Base-by-base conservation (phyloP, 2,113 vertebrate genomes). In the Sterna hirundo region DNA sequence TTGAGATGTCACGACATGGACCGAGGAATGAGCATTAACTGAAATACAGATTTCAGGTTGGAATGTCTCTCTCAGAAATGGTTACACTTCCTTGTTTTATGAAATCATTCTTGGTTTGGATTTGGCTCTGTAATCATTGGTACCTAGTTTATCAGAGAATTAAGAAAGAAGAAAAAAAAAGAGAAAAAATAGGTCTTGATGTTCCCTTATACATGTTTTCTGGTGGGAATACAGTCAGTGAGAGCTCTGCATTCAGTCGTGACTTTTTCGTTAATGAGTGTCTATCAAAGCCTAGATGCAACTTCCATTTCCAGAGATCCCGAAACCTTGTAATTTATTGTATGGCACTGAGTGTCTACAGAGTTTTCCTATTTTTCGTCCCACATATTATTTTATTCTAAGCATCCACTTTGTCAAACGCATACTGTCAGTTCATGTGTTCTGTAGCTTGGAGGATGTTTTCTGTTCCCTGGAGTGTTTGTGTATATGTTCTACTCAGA, bases 1-100 rank as follows among this genome's bases (percentile, higher is more conserved):
- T 36, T 60, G 47, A 75, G n/a, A 5, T 42, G 15, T 26, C 21
- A 27, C 0, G 0, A 18, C 7, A 9, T 36, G 11, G 36, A 49
- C 5, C 34, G 23, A 85, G 44, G 14, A 89, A 91, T 70, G 54
- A 72, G 27, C 7, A 62, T 2, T 29, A 94, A 65, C 7, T 40
- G 78, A 88, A 90, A 68, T 93, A 68, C 5, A 64, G 34, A 87
- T 93, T 83, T 94, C 55, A 74, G 17, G 29, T 12, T 47, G 22
- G 11, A 74, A 61, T 22, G 16, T 93, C n/a, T 66, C 40, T 62
- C 46, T 75, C 42, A n/a, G 20, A 87, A 87, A 55, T 32, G 4
- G 3, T 66, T 75, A 10, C 6, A 11, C 0, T 52, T 84, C 30
- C 5, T 4, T 62, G 8, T 75, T 82, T 79, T 27, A 68, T n/a